Evolutionary conservation across 35 echinoderm and acorn worm genomes (phyloP), one percentile per base, ranked within the genome.

Genomic region (Ophiothrix spiculata): DNA sequence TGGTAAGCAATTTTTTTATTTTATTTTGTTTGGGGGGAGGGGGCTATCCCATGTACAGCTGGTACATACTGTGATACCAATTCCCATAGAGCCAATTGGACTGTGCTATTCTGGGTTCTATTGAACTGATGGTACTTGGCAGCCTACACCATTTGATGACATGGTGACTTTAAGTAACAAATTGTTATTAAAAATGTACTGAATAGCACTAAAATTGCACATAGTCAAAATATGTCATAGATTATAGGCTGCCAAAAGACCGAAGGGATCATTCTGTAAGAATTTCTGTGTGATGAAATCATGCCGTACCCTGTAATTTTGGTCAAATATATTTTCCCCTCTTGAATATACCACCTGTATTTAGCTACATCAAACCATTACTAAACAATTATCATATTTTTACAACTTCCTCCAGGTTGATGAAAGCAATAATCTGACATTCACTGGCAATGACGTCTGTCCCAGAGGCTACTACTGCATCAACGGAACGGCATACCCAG

Each of bases 71-170:
- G n/a, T n/a, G n/a, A n/a, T 69, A 33, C 92, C 92, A 0, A 92
- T 88, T 4, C 60, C 94, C 32, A 86, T 56, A 32, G 76, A 49
- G 32, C 95, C 95, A 0, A 94, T 92, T 2, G 95, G 74, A 33
- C 88, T 94, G 82, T 98, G 95, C 39, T 98, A 94, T 39, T 91
- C 95, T 80, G 95, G 95, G 4, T 98, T 89, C 74, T 98, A 98
- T 49, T 98, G 95, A 76, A 98, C 92, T 33, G 89, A 86, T 2
- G 89, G 92, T 1, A 88, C 95, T 4, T 98, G 77, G 0, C 78
- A 75, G 77, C 88, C 95, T 13, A 98, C 95, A 21, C 95, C 95
- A 15, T 91, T 81, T 79, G 86, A 98, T 86, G 91, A 98, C 76
- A 94, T 93, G 94, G 94, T 97, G 40, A 80, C 87, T n/a, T n/a